phyloP scores from a whole-genome alignment of 2,797 vertebrate species.

The Chromis chromis region DNA sequence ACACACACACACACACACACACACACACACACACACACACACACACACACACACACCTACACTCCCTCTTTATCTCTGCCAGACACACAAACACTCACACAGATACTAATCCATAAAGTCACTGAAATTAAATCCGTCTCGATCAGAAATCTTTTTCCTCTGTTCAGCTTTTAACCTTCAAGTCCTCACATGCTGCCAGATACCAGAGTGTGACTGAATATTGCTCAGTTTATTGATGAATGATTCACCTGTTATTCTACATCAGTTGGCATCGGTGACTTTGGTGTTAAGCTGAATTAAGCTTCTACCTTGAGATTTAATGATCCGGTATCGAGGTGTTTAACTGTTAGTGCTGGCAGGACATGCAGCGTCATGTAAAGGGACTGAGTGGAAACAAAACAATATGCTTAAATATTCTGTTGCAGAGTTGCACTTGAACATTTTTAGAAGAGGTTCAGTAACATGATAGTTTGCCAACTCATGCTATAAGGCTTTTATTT shows the following conservation, averaged over 20 bases:
- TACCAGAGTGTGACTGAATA: neutral
- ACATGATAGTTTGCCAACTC: no score
- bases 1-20: neutral
- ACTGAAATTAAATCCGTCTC: neutral
- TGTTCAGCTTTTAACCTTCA: neutral
- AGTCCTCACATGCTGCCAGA: neutral
- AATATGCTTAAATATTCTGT: no score
- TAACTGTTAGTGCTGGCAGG: no score
- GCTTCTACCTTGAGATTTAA: neutral
- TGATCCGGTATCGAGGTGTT: neutral
- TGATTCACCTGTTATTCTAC: neutral
- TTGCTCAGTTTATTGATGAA: neutral
- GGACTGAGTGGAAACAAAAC: no score
- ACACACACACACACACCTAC: no score
- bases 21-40: no score
- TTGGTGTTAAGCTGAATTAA: neutral
- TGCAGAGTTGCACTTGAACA: no score
- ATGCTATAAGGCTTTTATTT: no score
- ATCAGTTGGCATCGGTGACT: neutral
- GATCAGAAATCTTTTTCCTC: neutral
- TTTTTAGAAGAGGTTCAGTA: no score
- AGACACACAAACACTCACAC: neutral
- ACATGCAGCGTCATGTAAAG: no score
- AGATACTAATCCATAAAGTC: neutral
- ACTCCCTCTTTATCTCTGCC: neutral